phyloP scores from a whole-genome alignment of 1,140 invertebrate genomes.

The Argopecten irradians region DNA sequence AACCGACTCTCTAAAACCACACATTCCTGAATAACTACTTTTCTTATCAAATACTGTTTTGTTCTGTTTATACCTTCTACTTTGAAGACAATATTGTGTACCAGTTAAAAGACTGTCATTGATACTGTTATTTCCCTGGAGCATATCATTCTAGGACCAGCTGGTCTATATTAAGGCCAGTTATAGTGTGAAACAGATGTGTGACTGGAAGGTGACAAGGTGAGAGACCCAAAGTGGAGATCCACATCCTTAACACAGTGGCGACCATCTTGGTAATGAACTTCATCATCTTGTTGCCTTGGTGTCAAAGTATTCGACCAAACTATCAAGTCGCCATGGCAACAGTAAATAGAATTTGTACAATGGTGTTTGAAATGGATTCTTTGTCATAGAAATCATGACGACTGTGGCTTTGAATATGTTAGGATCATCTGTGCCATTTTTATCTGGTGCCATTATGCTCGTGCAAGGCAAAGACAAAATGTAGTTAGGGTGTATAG shows the following conservation, averaged over 20 bases:
- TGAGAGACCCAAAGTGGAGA: neutral
- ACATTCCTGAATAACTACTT: no score
- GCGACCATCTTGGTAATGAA: neutral
- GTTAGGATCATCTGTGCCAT: neutral
- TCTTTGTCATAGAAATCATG: neutral
- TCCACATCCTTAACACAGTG: neutral
- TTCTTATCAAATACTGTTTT: no score
- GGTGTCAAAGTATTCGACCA: neutral
- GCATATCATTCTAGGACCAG: no score
- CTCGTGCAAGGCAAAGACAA: neutral
- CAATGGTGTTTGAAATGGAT: neutral
- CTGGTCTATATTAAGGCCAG: no score
- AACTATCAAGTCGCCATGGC: neutral
- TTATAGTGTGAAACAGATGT: no score
- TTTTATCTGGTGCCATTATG: neutral
- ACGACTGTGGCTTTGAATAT: neutral
- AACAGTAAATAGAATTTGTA: constrained; percentile 8
- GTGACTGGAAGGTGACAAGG: constrained; percentile 13
- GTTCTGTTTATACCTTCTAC: no score
- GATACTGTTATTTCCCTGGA: no score
- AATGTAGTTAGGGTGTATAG: neutral
- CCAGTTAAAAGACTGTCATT: no score
- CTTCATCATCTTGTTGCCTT: neutral
- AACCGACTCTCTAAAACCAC: no score
- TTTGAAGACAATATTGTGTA: no score